These are phyloP conservation scores for Rutilus rutilus DNA, from an alignment of 2,113 vertebrate genomes.

Conservation along the genomic window DNA sequence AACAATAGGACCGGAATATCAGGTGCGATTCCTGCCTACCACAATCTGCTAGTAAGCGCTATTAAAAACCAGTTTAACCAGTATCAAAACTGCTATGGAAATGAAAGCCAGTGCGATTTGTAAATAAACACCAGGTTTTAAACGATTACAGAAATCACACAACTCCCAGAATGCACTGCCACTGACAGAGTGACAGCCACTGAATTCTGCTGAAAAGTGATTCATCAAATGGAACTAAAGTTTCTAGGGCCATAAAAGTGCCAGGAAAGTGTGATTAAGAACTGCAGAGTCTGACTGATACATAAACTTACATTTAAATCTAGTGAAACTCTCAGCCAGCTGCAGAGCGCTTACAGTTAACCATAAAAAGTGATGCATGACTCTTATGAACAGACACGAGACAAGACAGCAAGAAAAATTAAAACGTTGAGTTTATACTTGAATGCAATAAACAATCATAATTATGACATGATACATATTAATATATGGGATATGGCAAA, in stretches of 20 bases:
- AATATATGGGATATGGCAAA: not conserved
- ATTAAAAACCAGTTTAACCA: constrained; percentile 26
- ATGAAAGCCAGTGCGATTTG: not conserved
- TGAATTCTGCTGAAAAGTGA: constrained; percentile 50
- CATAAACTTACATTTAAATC: constrained; percentile 41
- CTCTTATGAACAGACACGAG: not conserved
- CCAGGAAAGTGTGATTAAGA: constrained; percentile 56
- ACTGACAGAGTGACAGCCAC: constrained; percentile 9
- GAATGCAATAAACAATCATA: not conserved
- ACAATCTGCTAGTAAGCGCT: not conserved
- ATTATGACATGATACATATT: not conserved
- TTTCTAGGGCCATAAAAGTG: constrained; percentile 30
- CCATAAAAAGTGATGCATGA: constrained; percentile 55
- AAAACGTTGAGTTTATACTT: not conserved
- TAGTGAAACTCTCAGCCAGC: constrained; percentile 49
- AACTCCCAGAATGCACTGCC: not conserved
- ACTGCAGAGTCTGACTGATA: constrained; percentile 48
- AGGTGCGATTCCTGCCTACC: not conserved
- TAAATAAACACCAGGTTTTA: not conserved
- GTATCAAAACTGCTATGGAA: not conserved
- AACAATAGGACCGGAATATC: not conserved
- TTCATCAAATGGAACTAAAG: constrained; percentile 52
- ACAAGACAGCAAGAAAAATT: constrained; percentile 23
- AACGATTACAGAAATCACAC: not conserved
- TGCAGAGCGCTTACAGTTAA: constrained; percentile 36